Evolutionary conservation across 2,797 vertebrate genomes (phyloP), one percentile per base, ranked within the genome.

Genomic region (Coranthus polyacanthus): DNA sequence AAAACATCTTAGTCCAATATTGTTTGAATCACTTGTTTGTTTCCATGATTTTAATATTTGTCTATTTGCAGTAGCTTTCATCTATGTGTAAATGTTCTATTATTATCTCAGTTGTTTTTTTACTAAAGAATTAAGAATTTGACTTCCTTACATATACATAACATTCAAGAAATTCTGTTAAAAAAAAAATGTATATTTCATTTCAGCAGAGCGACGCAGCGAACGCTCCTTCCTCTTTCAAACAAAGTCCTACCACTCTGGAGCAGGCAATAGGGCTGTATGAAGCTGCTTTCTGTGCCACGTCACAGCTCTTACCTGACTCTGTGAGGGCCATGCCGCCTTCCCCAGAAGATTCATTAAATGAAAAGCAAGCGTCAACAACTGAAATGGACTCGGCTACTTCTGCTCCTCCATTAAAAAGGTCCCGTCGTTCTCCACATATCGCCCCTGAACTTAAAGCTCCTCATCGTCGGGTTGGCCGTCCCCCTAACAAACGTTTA

Each of bases 211-310:
- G 73, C 4, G 75, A 76, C 10, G 80, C 83, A 11, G 51, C 67
- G 5, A 76, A 56, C 5, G 64, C 81, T 52, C 49, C 85, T 20
- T 89, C 75, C 41, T 68, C 66, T 0, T 81, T 79, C 47, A 75
- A 74, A 53, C 80, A 86, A 12, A 63, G 71, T 55, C 63, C 81
- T 34, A 55, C 65, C 0, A n/a, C 80, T 37, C 78, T 91, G 80
- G 88, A 89, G 79, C 84, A 84, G 81, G 78, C 85, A 24, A 80
- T 88, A 1, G 87, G 91, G 12, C 60, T 88, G 44, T 86, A 86
- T 1, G 81, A 89, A 65, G 84, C 84, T 0, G 79, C 83, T 26
- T 81, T 84, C 79, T 81, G 84, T 61, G 76, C 84, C 54, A 61
- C 73, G 2, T 57, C 84, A 2, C 86, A 87, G 57, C 62, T 85